Evolutionary conservation across 1,140 invertebrate species (phyloP).

Genomic region (Reticulitermes speratus): DNA sequence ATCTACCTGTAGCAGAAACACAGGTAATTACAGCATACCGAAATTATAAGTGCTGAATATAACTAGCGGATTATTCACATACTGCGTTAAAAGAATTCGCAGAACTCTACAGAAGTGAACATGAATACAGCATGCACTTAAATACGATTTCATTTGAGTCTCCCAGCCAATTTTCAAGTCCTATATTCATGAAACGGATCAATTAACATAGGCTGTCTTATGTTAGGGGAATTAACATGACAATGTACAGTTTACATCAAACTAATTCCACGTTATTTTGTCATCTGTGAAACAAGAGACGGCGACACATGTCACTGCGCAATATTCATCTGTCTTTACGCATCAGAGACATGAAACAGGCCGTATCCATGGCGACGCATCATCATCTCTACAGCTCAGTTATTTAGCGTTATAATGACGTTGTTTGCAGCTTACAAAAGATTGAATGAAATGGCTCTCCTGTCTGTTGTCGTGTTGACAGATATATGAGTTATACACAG

Average conservation of each 20-base stretch:
- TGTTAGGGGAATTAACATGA: background rate
- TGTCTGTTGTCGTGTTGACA: background rate
- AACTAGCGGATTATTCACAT: background rate
- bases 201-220: background rate
- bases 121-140: background rate
- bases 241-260: background rate
- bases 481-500: no score
- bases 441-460: background rate
- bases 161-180: background rate
- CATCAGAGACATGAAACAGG: constrained; percentile 1
- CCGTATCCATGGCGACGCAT: background rate
- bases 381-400: background rate
- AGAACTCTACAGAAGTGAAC: no score
- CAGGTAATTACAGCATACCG: no score
- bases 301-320: background rate
- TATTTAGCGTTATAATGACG: background rate
- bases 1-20: no score
- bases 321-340: constrained; percentile 1
- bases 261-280: constrained; percentile 1
- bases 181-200: background rate
- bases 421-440: constrained; percentile 6
- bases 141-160: background rate
- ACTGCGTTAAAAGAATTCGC: background rate
- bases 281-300: constrained; percentile 6
- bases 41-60: background rate